Evolutionary conservation across 1,140 invertebrate species (phyloP).

Genomic region (Steinernema khuongi): DNA sequence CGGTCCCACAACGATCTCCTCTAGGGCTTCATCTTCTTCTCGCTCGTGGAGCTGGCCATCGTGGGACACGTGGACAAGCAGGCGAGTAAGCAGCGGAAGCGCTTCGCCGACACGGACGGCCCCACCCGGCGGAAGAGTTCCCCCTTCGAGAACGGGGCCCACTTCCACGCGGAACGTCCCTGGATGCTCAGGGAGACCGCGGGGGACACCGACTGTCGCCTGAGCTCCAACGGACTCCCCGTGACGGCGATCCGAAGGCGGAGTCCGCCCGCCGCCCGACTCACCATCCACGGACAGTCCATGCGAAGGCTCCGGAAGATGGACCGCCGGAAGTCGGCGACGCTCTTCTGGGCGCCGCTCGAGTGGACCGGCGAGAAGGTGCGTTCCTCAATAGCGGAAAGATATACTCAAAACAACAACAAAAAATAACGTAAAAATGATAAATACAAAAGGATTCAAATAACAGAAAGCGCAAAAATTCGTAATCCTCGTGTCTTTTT

Average conservation of each 20-base stretch:
- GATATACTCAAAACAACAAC: too few relatives aligned
- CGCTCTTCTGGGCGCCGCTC: slow-evolving; percentile 27
- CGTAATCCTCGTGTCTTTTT: too few relatives aligned
- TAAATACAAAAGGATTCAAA: too few relatives aligned
- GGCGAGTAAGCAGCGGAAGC: slow-evolving; percentile 24
- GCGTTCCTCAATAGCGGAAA: slow-evolving; percentile 3
- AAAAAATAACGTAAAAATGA: too few relatives aligned
- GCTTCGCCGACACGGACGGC: slow-evolving; percentile 13
- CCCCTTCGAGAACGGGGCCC: not conserved
- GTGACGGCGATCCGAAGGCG: not conserved
- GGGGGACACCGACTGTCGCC: slow-evolving; percentile 16
- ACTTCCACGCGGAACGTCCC: not conserved
- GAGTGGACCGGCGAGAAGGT: slow-evolving; percentile 44
- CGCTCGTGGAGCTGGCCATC: slow-evolving; percentile 40
- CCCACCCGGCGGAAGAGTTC: not conserved
- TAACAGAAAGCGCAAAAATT: too few relatives aligned
- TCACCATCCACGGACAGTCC: slow-evolving; percentile 25
- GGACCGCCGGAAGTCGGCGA: slow-evolving; percentile 10
- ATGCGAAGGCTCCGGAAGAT: slow-evolving; percentile 17
- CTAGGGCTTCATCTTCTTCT: slow-evolving; percentile 45
- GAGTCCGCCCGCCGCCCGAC: slow-evolving; percentile 11
- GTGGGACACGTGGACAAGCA: slow-evolving; percentile 40
- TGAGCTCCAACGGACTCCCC: slow-evolving; percentile 7
- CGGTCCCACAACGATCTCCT: not conserved
- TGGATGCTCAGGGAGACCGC: slow-evolving; percentile 14